These are phyloP conservation scores for Drosophila busckii DNA, from an alignment of 1,140 invertebrate species.

Conservation along the genomic window DNA sequence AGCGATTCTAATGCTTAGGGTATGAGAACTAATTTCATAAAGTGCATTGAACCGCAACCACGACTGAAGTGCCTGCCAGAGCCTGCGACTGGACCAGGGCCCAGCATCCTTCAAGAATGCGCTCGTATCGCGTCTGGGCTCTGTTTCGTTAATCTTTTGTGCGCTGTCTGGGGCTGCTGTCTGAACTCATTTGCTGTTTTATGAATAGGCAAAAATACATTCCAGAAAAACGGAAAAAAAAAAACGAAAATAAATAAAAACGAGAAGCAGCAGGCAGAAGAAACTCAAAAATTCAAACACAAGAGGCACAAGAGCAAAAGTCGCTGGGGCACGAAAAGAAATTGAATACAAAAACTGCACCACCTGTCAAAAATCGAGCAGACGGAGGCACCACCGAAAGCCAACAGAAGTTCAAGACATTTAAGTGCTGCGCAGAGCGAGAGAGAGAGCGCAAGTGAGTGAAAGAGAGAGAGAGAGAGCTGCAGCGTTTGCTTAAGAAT, in stretches of 20 bases:
- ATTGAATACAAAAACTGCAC: constrained; percentile 75
- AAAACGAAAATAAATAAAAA: constrained; percentile 12
- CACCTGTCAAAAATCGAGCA: constrained; percentile 77
- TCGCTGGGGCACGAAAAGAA: constrained; percentile 56
- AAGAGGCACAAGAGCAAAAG: constrained; percentile 59
- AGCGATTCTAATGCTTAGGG: background rate
- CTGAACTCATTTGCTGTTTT: constrained; percentile 71
- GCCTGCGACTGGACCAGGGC: too few species aligned
- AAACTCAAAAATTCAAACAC: constrained; percentile 20
- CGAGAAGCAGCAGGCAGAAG: constrained; percentile 6
- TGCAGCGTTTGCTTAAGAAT: constrained; percentile 64
- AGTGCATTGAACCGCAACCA: constrained; percentile 59
- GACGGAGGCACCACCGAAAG: constrained; percentile 38
- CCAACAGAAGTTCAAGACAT: constrained; percentile 25
- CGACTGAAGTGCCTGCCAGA: constrained; percentile 4
- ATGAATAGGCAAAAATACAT: constrained; percentile 74
- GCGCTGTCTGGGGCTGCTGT: constrained; percentile 38
- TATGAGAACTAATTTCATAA: constrained; percentile 61
- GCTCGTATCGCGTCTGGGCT: constrained; percentile 5
- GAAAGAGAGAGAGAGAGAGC: constrained; percentile 7
- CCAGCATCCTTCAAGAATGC: constrained; percentile 54
- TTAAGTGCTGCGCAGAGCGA: constrained; percentile 13
- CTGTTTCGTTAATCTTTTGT: constrained; percentile 58
- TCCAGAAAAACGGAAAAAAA: constrained; percentile 16
- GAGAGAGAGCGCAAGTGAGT: background rate